Conservation (phyloP, 2,797 vertebrate genomes). For the Ispidina lecontei region DNA sequence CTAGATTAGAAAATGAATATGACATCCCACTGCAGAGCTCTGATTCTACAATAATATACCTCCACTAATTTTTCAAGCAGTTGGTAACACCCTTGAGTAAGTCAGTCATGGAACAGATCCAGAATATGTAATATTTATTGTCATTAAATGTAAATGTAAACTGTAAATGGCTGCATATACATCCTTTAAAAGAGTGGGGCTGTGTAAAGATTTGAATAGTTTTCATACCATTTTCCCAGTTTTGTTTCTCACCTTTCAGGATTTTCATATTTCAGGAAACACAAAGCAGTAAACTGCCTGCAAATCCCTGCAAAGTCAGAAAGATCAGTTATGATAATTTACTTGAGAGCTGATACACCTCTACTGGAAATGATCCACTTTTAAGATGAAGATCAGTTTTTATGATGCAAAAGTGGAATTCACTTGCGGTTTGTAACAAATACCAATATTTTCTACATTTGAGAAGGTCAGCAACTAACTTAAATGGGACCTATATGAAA, state of each 20-base stretch:
- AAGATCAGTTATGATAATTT: neutral
- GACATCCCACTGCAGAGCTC: neutral
- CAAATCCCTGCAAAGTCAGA: slow-evolving; percentile 8
- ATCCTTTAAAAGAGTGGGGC: neutral
- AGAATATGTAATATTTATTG: neutral
- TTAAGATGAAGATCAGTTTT: neutral
- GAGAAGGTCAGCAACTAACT: neutral
- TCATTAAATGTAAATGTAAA: neutral
- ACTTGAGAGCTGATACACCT: neutral
- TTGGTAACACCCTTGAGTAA: neutral
- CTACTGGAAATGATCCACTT: neutral
- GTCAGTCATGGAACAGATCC: neutral
- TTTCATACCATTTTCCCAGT: neutral
- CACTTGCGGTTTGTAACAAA: neutral
- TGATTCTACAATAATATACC: neutral
- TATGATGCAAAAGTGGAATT: neutral
- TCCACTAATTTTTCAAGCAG: neutral
- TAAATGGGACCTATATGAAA: neutral
- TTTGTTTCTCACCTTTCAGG: neutral
- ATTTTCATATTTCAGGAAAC: neutral
- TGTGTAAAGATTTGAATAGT: neutral
- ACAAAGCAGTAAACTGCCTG: neutral
- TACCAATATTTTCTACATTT: neutral
- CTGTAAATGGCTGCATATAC: neutral
- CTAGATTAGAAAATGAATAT: neutral